Evolutionary conservation across 1,140 invertebrate genomes (phyloP).

Genomic region (Brachystomella parvula): DNA sequence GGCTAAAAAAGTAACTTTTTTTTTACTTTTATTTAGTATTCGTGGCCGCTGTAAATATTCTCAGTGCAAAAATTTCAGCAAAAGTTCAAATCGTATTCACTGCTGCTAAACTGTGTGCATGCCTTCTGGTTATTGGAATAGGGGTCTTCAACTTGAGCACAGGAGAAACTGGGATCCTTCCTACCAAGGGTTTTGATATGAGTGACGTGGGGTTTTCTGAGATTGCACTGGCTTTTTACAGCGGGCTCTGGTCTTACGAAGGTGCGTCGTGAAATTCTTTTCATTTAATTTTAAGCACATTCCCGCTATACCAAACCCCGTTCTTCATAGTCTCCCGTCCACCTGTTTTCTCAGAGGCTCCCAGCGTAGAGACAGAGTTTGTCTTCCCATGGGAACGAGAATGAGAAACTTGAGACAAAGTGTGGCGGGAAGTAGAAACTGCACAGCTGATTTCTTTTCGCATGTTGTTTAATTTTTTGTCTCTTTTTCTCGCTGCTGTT

Average conservation of each 20-base stretch:
- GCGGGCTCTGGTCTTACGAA: constrained; percentile 78
- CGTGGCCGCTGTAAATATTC: constrained; percentile 80
- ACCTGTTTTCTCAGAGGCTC: no score
- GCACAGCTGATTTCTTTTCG: no score
- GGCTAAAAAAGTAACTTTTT: constrained; percentile 18
- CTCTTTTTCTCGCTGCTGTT: no score
- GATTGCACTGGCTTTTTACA: constrained; percentile 84
- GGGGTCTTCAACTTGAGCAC: constrained; percentile 66
- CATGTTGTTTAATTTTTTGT: no score
- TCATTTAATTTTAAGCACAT: neutral
- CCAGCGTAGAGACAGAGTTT: no score
- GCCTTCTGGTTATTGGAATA: constrained; percentile 70
- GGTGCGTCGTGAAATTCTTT: constrained; percentile 50
- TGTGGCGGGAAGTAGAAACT: no score
- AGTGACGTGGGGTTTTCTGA: constrained; percentile 61
- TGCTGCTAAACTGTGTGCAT: constrained; percentile 72
- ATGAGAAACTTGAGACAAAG: no score
- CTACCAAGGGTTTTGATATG: constrained; percentile 40
- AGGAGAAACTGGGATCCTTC: constrained; percentile 50
- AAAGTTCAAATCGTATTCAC: constrained; percentile 83
- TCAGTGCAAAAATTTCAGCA: constrained; percentile 78
- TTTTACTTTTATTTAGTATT: constrained; percentile 52
- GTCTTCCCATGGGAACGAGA: no score
- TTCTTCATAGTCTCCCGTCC: no score
- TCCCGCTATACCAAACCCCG: neutral